phyloP scores from a whole-genome alignment of 92 coral and sea anemone genomes.

The Anthopleura xanthogrammica region DNA sequence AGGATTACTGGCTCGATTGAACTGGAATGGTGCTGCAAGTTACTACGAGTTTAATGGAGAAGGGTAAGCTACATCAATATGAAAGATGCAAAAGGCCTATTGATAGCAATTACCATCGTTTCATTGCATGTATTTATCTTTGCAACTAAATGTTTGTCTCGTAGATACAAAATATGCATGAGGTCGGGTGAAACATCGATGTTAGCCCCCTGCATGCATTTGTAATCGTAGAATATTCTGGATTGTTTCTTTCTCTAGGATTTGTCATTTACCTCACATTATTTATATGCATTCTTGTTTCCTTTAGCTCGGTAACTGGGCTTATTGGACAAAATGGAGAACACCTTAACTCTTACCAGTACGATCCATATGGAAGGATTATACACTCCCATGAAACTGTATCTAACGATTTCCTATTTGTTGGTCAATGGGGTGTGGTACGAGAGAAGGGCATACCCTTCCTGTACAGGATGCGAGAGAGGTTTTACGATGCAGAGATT shows the following conservation, averaged over 20 bases:
- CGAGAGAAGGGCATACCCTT: constrained; percentile 32
- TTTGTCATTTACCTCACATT: too few relatives aligned
- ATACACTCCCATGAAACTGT: constrained; percentile 31
- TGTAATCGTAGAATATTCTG: too few relatives aligned
- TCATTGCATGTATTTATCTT: too few relatives aligned
- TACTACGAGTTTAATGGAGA: constrained; percentile 58
- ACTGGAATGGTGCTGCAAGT: constrained; percentile 11
- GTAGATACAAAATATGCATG: too few relatives aligned
- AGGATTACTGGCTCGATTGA: constrained; percentile 47
- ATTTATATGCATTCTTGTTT: neutral
- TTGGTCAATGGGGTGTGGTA: constrained; percentile 70
- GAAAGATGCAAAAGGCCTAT: too few relatives aligned
- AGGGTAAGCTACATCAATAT: constrained; percentile 40
- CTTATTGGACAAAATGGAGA: constrained; percentile 35
- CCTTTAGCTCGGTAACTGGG: constrained; percentile 51
- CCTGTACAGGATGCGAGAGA: constrained; percentile 56
- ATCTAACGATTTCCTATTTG: constrained; percentile 53
- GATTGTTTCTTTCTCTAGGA: too few relatives aligned
- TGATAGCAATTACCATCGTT: too few relatives aligned
- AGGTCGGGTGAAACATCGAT: too few relatives aligned
- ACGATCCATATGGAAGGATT: constrained; percentile 58
- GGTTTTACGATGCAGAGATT: constrained; percentile 54
- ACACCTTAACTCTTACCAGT: constrained; percentile 45
- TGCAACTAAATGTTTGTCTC: too few relatives aligned
- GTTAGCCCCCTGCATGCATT: too few relatives aligned